Conservation (phyloP, 2,797 vertebrate genomes). For the Aeoliscus strigatus region DNA sequence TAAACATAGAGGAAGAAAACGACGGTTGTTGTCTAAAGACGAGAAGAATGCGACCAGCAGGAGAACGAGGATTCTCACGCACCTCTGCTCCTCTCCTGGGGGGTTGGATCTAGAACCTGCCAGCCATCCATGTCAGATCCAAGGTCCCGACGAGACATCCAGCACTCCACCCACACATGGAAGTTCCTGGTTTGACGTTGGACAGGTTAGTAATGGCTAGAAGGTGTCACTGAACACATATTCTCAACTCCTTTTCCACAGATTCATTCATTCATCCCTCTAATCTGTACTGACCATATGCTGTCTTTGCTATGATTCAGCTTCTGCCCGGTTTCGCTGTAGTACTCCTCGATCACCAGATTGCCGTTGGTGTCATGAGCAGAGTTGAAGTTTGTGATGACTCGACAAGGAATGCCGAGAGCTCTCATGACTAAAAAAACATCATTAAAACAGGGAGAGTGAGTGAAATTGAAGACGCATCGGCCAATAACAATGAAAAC, state of each 20-base stretch:
- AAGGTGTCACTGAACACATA: too few relatives aligned
- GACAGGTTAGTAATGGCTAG: background rate
- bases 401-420: slow-evolving; percentile 82
- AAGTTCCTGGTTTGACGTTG: slow-evolving; percentile 85
- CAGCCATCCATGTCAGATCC: slow-evolving; percentile 82
- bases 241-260: too few relatives aligned
- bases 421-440: slow-evolving; percentile 79
- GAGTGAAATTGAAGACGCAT: too few relatives aligned
- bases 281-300: slow-evolving; percentile 77
- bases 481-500: too few relatives aligned
- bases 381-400: slow-evolving; percentile 85
- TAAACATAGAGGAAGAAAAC: slow-evolving; percentile 30
- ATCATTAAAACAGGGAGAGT: background rate
- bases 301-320: slow-evolving; percentile 71
- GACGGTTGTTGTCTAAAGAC: background rate
- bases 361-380: slow-evolving; percentile 84
- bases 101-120: slow-evolving; percentile 92
- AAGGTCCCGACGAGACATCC: slow-evolving; percentile 87
- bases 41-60: too few relatives aligned
- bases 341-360: slow-evolving; percentile 83
- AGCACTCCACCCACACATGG: slow-evolving; percentile 93
- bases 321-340: slow-evolving; percentile 74
- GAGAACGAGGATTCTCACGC: slow-evolving; percentile 12
- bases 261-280: background rate
- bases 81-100: slow-evolving; percentile 87